Evolutionary conservation across 2,113 vertebrate genomes (phyloP).

Genomic region (Caloenas nicobarica): DNA sequence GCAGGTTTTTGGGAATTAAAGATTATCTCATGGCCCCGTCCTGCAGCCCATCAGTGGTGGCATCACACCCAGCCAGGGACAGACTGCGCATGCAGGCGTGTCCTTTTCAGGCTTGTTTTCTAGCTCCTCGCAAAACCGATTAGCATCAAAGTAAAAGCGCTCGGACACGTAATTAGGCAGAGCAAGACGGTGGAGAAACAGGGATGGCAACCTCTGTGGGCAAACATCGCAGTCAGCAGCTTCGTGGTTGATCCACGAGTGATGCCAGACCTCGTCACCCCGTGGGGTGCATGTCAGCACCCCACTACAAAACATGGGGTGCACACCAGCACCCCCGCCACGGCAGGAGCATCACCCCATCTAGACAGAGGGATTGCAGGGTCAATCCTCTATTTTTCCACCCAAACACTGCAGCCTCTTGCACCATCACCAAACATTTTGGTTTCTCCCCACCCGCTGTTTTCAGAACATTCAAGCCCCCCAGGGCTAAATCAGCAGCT

Average conservation of each 20-base stretch:
- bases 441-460: background rate
- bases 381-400: background rate
- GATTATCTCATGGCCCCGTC: background rate
- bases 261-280: background rate
- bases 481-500: background rate
- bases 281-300: background rate
- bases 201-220: background rate
- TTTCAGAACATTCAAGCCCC: background rate
- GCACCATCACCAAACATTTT: background rate
- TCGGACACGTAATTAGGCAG: constrained; percentile 40
- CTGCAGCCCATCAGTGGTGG: background rate
- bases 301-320: background rate
- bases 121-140: background rate
- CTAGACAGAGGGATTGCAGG: accelerated
- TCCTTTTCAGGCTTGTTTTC: background rate
- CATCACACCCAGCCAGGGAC: background rate
- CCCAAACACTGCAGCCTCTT: background rate
- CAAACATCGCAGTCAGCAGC: background rate
- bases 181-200: constrained; percentile 13
- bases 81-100: background rate
- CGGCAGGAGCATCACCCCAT: background rate
- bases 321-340: background rate
- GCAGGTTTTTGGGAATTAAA: background rate
- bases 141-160: constrained; percentile 45
- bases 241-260: background rate